A percentile compares a stretch with the other conserved stretches of the same genome.
phyloP scores from a whole-genome alignment of 1,140 invertebrate genomes.

The Bursaphelenchus mucronatus region DNA sequence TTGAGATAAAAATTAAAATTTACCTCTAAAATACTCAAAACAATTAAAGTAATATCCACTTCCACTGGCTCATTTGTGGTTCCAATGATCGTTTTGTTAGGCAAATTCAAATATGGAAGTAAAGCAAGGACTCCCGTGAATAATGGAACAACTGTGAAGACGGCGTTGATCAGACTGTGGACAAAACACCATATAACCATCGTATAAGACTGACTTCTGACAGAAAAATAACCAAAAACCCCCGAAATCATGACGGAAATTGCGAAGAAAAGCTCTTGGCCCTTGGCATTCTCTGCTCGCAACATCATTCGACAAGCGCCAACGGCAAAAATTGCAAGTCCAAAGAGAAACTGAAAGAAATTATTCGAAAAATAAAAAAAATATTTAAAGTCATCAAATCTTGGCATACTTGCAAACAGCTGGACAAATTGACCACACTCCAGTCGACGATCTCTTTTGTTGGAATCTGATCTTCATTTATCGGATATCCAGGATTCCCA shows the following conservation, averaged over 20 bases:
- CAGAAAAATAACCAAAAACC: slow-evolving; percentile 24
- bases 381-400: not conserved
- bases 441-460: slow-evolving; percentile 17
- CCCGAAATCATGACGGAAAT: slow-evolving; percentile 31
- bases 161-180: slow-evolving; percentile 19
- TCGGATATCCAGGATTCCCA: not conserved
- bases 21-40: slow-evolving; percentile 28
- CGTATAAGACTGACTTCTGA: slow-evolving; percentile 17
- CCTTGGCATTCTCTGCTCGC: slow-evolving; percentile 10
- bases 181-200: slow-evolving; percentile 26
- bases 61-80: slow-evolving; percentile 20
- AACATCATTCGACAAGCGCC: slow-evolving; percentile 9
- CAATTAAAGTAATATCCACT: slow-evolving; percentile 20
- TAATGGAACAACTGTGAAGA: slow-evolving; percentile 31
- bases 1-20: slow-evolving; percentile 1
- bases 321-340: slow-evolving; percentile 8
- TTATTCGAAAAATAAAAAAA: not conserved
- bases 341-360: slow-evolving; percentile 14
- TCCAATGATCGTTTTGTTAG: slow-evolving; percentile 2
- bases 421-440: slow-evolving; percentile 17
- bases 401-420: slow-evolving; percentile 20
- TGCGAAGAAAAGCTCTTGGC: slow-evolving; percentile 32
- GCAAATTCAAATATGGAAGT: slow-evolving; percentile 18
- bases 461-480: not conserved
- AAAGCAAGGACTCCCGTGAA: slow-evolving; percentile 30